Evolutionary conservation across 1,140 invertebrate species (phyloP).

Genomic region (Oreohelix idahoensis): DNA sequence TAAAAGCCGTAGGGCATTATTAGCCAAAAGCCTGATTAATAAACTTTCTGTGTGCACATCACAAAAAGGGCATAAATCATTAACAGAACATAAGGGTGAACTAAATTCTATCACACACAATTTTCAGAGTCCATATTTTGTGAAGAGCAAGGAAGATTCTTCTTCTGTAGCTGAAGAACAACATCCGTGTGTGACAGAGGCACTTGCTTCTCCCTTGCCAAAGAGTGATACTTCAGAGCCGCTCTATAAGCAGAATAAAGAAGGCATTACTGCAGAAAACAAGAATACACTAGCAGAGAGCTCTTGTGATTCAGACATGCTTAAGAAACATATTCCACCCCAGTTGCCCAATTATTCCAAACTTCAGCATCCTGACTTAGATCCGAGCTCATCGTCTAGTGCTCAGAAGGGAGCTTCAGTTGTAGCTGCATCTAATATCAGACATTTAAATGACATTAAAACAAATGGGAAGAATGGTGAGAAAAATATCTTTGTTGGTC

Average conservation of each 20-base stretch:
- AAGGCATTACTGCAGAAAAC: neutral
- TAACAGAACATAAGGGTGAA: neutral
- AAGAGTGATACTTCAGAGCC: neutral
- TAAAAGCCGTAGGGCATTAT: neutral
- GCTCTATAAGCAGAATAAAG: no score
- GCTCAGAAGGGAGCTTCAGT: neutral
- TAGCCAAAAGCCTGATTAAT: neutral
- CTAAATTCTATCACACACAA: neutral
- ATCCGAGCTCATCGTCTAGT: neutral
- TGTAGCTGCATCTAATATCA: neutral
- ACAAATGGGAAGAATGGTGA: neutral
- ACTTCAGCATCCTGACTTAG: neutral
- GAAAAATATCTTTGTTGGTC: neutral
- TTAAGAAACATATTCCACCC: neutral
- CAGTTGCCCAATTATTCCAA: neutral
- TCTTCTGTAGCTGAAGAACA: neutral
- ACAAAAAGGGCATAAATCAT: neutral
- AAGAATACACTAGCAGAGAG: neutral
- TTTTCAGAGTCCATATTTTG: neutral
- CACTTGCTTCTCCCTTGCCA: neutral
- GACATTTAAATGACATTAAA: neutral
- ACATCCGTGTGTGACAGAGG: no score
- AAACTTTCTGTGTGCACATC: neutral
- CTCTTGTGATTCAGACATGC: neutral
- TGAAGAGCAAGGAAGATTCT: neutral